These are phyloP conservation scores for Drosophila kuntzei DNA, from an alignment of 2,888 invertebrate species.

Conservation along the genomic window DNA sequence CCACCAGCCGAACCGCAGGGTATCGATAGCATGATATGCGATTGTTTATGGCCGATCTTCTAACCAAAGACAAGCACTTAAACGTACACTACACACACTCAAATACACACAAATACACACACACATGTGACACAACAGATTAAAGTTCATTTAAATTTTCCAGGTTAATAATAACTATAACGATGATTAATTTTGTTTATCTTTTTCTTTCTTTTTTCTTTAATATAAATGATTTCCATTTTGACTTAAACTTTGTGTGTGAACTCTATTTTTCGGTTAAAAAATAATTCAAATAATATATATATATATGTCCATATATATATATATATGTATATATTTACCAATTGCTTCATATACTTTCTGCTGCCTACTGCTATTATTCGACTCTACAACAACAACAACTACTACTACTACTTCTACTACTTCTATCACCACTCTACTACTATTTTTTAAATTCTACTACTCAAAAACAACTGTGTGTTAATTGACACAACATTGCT, in stretches of 20 bases:
- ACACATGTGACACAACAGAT: slow-evolving; percentile 23
- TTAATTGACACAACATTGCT: slow-evolving; percentile 30
- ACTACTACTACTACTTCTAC: slow-evolving; percentile 30
- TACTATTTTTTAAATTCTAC: slow-evolving; percentile 14
- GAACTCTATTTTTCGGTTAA: slow-evolving; percentile 61
- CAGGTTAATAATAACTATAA: slow-evolving; percentile 50
- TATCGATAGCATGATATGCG: slow-evolving; percentile 3
- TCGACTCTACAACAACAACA: slow-evolving; percentile 45
- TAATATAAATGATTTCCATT: slow-evolving; percentile 41
- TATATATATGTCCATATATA: slow-evolving; percentile 8
- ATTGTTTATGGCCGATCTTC: slow-evolving; percentile 3
- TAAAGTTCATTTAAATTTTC: slow-evolving; percentile 38
- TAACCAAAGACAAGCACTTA: slow-evolving; percentile 15
- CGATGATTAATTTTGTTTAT: slow-evolving; percentile 63
- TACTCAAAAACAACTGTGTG: slow-evolving; percentile 24
- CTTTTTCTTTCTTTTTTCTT: slow-evolving; percentile 64
- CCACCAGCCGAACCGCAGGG: too few relatives aligned
- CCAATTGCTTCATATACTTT: slow-evolving; percentile 58
- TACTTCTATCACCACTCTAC: slow-evolving; percentile 15
- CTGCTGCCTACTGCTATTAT: slow-evolving; percentile 59
- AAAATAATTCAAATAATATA: slow-evolving; percentile 17
- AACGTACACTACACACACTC: slow-evolving; percentile 4
- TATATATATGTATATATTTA: slow-evolving; percentile 28
- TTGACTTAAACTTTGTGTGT: slow-evolving; percentile 83
- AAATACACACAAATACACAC: slow-evolving; percentile 13